Evolutionary conservation across 23 tunicate species (phyloP).

Genomic region (Ciona savignyi): DNA sequence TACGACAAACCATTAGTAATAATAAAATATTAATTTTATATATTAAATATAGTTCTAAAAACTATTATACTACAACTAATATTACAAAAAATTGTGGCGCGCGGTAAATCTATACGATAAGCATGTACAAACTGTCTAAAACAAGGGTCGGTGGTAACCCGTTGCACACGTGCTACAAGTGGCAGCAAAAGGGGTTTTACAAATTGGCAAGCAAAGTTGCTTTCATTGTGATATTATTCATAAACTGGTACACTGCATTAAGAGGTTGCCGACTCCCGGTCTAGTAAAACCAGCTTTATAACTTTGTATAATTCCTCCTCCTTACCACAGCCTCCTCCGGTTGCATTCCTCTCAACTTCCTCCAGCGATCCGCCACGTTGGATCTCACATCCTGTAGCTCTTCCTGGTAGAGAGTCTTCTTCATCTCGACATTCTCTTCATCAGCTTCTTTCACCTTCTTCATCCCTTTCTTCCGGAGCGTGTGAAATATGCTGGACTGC

Average conservation of each 20-base stretch:
- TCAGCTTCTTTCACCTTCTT: constrained; percentile 69
- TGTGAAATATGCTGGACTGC: constrained; percentile 58
- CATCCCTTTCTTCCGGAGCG: constrained; percentile 52
- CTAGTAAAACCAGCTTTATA: neutral
- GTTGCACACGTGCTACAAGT: no score
- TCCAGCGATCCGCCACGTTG: constrained; percentile 81
- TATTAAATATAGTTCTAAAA: no score
- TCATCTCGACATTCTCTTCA: constrained; percentile 57
- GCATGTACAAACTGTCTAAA: no score
- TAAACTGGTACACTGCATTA: neutral
- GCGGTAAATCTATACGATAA: no score
- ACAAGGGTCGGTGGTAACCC: no score
- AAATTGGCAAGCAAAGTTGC: neutral
- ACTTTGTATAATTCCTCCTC: neutral
- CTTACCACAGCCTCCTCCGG: constrained; percentile 78
- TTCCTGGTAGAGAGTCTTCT: constrained; percentile 54
- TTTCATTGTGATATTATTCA: neutral
- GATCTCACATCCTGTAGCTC: constrained; percentile 70
- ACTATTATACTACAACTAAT: no score
- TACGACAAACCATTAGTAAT: no score
- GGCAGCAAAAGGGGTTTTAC: neutral
- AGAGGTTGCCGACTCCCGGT: no score
- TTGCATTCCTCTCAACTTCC: constrained; percentile 66
- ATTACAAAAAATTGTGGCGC: no score
- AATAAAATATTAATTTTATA: no score